phyloP scores from a whole-genome alignment of 2,888 invertebrate genomes.

The Drosophila mercatorum region DNA sequence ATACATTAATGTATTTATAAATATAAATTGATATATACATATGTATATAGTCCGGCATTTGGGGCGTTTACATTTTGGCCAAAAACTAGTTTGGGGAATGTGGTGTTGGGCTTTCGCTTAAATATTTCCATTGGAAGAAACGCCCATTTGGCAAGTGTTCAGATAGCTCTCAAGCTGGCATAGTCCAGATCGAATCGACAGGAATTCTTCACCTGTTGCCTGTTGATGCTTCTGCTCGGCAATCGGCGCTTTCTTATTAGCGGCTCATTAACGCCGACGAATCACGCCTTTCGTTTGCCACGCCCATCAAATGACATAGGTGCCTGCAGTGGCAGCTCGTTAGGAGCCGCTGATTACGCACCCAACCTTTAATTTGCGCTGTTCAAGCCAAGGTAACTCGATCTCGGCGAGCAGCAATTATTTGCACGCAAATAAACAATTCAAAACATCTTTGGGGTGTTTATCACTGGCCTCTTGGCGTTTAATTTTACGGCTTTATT shows the following conservation, averaged over 20 bases:
- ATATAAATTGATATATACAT: neutral
- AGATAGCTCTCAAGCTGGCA: neutral
- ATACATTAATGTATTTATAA: neutral
- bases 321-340: constrained; percentile 41
- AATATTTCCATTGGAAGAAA: constrained; percentile 65
- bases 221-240: constrained; percentile 1
- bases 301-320: constrained; percentile 42
- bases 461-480: constrained; percentile 74
- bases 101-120: constrained; percentile 38
- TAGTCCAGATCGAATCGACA: neutral
- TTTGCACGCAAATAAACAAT: constrained; percentile 78
- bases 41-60: constrained; percentile 38
- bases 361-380: constrained; percentile 36
- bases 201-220: constrained; percentile 7
- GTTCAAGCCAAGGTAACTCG: constrained; percentile 4
- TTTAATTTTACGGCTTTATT: constrained; percentile 80
- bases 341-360: constrained; percentile 54
- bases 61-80: constrained; percentile 66
- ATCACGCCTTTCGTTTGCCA: constrained; percentile 57
- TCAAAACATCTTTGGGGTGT: constrained; percentile 66
- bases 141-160: constrained; percentile 49
- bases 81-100: constrained; percentile 61
- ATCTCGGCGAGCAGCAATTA: constrained; percentile 55
- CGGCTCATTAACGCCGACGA: constrained; percentile 66
- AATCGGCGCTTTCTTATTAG: constrained; percentile 66